These are phyloP conservation scores for Drosophila kambysellisi DNA, from an alignment of 2,888 invertebrate genomes.

Conservation along the genomic window DNA sequence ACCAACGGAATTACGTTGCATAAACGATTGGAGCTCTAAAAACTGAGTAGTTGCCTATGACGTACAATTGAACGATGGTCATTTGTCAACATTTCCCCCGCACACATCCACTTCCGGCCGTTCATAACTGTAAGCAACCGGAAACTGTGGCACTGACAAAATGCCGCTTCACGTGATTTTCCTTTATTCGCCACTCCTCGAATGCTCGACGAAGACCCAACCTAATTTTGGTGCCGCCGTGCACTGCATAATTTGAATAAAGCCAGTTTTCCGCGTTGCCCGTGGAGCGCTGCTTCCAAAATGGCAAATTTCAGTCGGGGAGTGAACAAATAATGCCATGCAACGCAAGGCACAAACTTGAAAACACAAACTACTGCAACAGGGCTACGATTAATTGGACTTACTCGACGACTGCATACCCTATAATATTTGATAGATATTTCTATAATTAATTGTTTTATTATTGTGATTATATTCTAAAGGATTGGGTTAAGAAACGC, in stretches of 20 bases:
- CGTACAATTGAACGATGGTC: conserved; percentile 56
- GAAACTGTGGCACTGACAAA: conserved; percentile 63
- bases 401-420: conserved; percentile 9
- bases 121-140: conserved; percentile 45
- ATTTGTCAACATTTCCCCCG: conserved; percentile 54
- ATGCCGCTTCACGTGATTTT: conserved; percentile 55
- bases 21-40: conserved; percentile 21
- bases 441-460: neutral
- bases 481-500: conserved; percentile 83
- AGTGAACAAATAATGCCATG: conserved; percentile 65
- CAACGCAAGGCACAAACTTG: conserved; percentile 56
- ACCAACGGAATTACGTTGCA: conserved; percentile 39
- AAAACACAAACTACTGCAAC: conserved; percentile 55
- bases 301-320: conserved; percentile 18
- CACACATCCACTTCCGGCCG: neutral
- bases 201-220: conserved; percentile 37
- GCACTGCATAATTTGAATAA: conserved; percentile 70
- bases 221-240: conserved; percentile 59
- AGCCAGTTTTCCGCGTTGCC: conserved; percentile 51
- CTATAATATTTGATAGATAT: neutral
- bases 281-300: neutral
- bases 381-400: neutral
- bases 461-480: conserved; percentile 84
- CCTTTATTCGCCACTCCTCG: conserved; percentile 34
- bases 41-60: conserved; percentile 21